Conservation (phyloP, 2,113 vertebrate species). For the Actenoides lindsayi region DNA sequence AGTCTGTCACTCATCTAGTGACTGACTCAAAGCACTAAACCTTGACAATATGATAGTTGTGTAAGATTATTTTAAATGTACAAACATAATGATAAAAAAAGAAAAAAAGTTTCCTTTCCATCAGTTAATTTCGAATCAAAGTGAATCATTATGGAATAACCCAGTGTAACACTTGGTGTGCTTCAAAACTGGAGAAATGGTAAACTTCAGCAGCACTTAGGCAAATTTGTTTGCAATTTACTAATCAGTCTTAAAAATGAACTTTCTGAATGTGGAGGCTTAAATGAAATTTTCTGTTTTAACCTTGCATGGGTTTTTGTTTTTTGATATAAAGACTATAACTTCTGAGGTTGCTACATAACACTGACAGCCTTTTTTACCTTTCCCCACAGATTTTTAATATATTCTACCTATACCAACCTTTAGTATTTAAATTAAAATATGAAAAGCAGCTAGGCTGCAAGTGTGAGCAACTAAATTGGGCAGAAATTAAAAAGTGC, state of each 20-base stretch:
- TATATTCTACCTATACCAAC: not conserved
- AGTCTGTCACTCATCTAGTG: too few species aligned
- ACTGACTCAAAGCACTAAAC: too few species aligned
- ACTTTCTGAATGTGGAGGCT: not conserved
- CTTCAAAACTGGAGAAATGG: not conserved
- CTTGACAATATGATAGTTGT: not conserved
- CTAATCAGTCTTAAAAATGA: not conserved
- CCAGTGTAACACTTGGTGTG: not conserved
- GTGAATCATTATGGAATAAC: not conserved
- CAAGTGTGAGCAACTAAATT: not conserved
- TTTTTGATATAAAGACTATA: not conserved
- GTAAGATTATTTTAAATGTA: not conserved
- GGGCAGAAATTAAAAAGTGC: not conserved
- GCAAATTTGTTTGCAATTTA: not conserved
- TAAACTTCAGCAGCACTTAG: not conserved
- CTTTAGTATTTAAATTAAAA: not conserved
- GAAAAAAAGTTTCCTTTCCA: not conserved
- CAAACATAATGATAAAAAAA: not conserved
- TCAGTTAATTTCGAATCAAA: not conserved
- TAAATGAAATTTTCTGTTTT: not conserved
- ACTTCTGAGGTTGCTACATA: not conserved
- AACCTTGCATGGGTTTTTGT: not conserved
- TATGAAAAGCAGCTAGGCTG: not conserved
- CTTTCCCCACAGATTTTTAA: not conserved
- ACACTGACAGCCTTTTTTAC: not conserved